Base-by-base conservation (phyloP, 2,888 invertebrate genomes). In the Neoscelio sp. region DNA sequence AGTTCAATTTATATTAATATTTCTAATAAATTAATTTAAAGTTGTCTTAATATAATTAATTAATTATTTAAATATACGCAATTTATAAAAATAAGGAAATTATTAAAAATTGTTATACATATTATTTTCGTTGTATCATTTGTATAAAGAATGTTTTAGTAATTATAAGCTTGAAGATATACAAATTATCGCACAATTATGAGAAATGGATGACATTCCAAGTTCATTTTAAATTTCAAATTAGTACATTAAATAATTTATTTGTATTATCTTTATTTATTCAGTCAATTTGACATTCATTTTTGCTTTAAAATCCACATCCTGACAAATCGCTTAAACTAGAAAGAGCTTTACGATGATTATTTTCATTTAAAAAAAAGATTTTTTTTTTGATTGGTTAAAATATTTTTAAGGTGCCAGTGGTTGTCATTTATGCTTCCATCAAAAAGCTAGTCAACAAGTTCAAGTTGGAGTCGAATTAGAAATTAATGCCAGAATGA, bases 401-500 rank as follows among this genome's bases (percentile, higher is more conserved):
- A 6, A 4, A 3, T 68, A 54, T 28, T 12, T 58, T 23, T 10
- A 38, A 83, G 97, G 98, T 56, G 93, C 95, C 1, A 94, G 95
- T 10, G 96, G 96, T 33, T 91, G 96, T 81, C 98, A 99, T 89
- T 88, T 97, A 62, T 98, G 98, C 90, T 99, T 97, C 91, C 97
- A 98, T 91, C 98, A 98, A 88, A 97, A 95, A 91, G 96, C 97
- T 84, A 97, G 96, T 90, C 97, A 97, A 89, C 97, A 98, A 88
- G 91, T 97, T 79, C 94, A 97, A 92, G 92, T 99, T 82, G 99
- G 99, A 56, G 97, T 98, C 0, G 99, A 99, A 91, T 93, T 99
- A 85, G 98, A 99, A 91, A 96, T 98, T 3, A 98, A 96, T 88
- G 93, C 96, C 87, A 93, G 97, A 85, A 94, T 97, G 90, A 96